A percentile compares a stretch with the other conserved stretches of the same genome.
Evolutionary conservation across 2,888 invertebrate genomes (phyloP).

Genomic region (Chaetogeoica ovagalla): DNA sequence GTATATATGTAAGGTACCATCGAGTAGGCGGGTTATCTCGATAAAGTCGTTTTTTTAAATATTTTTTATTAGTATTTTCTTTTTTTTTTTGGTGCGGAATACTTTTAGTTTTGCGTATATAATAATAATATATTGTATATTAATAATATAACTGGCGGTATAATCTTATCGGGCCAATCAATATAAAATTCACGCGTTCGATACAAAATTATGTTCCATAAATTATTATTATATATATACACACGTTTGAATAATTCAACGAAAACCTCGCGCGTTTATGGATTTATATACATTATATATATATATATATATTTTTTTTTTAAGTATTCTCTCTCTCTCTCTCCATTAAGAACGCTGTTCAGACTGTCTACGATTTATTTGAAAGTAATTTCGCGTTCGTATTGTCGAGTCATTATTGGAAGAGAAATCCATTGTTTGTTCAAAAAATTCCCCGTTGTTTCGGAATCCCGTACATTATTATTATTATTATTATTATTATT

Average conservation of each 20-base stretch:
- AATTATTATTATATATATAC: conserved; percentile 2
- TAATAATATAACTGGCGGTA: no score
- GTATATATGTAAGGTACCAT: conserved; percentile 1
- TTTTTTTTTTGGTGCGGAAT: not conserved
- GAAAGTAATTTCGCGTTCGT: conserved; percentile 29
- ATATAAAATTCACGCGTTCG: conserved; percentile 38
- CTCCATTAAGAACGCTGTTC: no score
- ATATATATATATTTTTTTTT: no score
- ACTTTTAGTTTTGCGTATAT: not conserved
- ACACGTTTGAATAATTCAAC: conserved; percentile 33
- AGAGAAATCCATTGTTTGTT: conserved; percentile 43
- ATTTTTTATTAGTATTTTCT: not conserved
- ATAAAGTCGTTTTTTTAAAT: conserved; percentile 1
- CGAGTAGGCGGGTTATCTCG: conserved; percentile 21
- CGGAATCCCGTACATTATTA: not conserved
- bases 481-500: no score
- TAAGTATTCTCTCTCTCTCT: no score
- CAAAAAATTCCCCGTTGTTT: not conserved
- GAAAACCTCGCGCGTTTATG: conserved; percentile 1
- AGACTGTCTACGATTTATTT: not conserved
- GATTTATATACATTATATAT: not conserved
- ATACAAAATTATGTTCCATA: conserved; percentile 27
- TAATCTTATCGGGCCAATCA: conserved; percentile 26
- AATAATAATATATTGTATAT: not conserved
- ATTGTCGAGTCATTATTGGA: conserved; percentile 26